Evolutionary conservation across 1,140 invertebrate genomes (phyloP), one percentile per base, ranked within the genome.

Genomic region (Campoletis sonorensis): DNA sequence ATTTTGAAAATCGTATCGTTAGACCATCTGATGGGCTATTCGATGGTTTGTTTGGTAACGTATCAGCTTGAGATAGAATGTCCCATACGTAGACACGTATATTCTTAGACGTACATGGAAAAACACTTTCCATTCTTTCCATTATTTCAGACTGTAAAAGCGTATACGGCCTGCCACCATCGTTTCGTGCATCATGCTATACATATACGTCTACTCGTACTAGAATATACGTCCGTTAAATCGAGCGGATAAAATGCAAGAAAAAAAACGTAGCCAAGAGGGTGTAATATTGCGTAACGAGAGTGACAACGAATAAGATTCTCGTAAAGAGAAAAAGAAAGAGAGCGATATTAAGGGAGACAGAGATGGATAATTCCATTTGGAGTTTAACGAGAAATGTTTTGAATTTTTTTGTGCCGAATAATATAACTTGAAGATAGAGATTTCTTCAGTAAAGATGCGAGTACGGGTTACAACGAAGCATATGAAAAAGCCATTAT

Each of bases 121-220:
- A 81, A 81, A 81, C 54, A 81, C 80, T 81, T 81, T 77, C 80
- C 80, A 68, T 81, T 75, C 72, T 51, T 81, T 76, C 80, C 72
- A 81, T 81, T 81, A 81, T 76, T 80, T 72, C 73, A 67, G 70
- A 67, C 70, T 67, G 54, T 68, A 73, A 81, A 81, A 81, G 33
- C 49, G 80, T 67, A 77, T 77, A 77, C 54, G 72, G 72, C 45
- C 45, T 75, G 72, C 26, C 64, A 27, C 72, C 45, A 30, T 51
- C 72, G 21, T 23, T 54, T 51, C 26, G n/a, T 54, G 30, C 49
- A 21, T 51, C 49, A 27, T 51, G 30, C 72, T 49, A 71, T 72
- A 30, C 33, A 15, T 51, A 49, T 70, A 70, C 54, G 30, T 71
- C 79, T 51, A 23, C 8, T 21, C 13, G 33, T 45, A 45, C 70